Base-by-base conservation (phyloP, 2,888 invertebrate genomes). In the Osedax frankpressi region DNA sequence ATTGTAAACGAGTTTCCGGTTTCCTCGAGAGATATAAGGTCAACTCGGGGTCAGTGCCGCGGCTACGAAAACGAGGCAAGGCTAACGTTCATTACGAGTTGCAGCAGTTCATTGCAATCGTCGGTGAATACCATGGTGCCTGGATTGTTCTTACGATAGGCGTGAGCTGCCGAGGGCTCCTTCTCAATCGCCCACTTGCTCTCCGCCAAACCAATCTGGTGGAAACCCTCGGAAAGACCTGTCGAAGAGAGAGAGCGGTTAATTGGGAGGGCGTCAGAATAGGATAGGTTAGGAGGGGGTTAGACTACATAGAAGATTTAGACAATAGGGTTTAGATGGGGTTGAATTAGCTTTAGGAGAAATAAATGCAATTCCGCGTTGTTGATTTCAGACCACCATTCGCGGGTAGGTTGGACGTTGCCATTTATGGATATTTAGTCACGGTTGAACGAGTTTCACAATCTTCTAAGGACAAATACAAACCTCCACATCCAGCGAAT, bases 401-500 rank as follows among this genome's bases (percentile, higher is more conserved):
- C n/a, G n/a, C n/a, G n/a, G n/a, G n/a, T n/a, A n/a, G n/a, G n/a
- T n/a, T n/a, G n/a, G n/a, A n/a, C n/a, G n/a, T n/a, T n/a, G n/a
- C n/a, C n/a, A n/a, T n/a, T n/a, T n/a, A n/a, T n/a, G n/a, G n/a
- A n/a, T n/a, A n/a, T n/a, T n/a, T n/a, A n/a, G n/a, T n/a, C n/a
- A n/a, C n/a, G n/a, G n/a, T n/a, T n/a, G n/a, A n/a, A n/a, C n/a
- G n/a, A n/a, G n/a, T n/a, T n/a, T n/a, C n/a, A n/a, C n/a, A n/a
- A n/a, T n/a, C n/a, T n/a, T n/a, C n/a, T n/a, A n/a, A n/a, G n/a
- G n/a, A n/a, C n/a, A n/a, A 3, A 68, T 19, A 28, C 72, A 68
- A 80, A 87, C 88, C 92, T 63, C 92, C 92, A 83, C 92, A 92
- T 0, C 92, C 92, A 76, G 92, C 91, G 83, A 93, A 93, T 28